These are phyloP conservation scores for Peromyscus attwateri DNA, from an alignment of 2,797 vertebrate species.

Conservation along the genomic window DNA sequence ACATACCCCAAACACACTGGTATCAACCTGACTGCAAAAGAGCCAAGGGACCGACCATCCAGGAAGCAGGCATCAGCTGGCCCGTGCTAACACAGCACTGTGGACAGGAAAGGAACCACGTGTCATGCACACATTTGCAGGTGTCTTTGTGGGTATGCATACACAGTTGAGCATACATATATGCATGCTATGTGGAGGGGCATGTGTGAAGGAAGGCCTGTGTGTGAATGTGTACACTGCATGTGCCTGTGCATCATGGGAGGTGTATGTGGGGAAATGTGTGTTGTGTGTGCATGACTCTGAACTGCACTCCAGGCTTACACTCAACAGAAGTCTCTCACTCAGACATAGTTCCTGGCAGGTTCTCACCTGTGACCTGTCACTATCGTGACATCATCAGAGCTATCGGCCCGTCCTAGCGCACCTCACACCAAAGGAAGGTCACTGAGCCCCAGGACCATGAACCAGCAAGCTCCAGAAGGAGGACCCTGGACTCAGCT, in stretches of 20 bases:
- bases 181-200: no score
- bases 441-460: not conserved
- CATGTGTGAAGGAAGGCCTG: not conserved
- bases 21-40: not conserved
- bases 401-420: not conserved
- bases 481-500: not conserved
- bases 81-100: not conserved
- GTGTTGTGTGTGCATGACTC: not conserved
- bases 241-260: not conserved
- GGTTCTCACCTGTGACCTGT: not conserved
- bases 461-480: not conserved
- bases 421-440: not conserved
- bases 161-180: not conserved
- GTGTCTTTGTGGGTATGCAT: no score
- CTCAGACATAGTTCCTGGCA: not conserved
- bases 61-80: not conserved
- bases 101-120: not conserved
- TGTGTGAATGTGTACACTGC: not conserved
- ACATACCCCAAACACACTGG: accelerated
- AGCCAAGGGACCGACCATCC: no score
- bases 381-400: accelerated
- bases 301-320: not conserved
- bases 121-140: not conserved
- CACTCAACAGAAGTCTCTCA: no score
- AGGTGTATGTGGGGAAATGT: not conserved